Evolutionary conservation across 2,888 invertebrate species (phyloP), one percentile per base, ranked within the genome.

Genomic region (Ditylenchus weischeri): DNA sequence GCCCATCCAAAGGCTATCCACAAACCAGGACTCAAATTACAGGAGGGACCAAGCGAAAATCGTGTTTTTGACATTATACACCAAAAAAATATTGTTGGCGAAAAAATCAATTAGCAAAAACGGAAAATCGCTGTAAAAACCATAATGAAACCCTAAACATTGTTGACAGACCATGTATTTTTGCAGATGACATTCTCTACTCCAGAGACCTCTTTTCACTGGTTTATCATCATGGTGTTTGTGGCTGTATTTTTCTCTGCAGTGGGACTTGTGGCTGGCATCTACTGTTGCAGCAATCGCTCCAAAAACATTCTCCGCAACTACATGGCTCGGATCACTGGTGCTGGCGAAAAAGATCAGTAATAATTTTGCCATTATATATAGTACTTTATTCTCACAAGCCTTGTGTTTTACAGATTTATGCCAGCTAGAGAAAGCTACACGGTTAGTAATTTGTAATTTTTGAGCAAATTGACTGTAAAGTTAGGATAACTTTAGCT

Each of bases 251-350:
- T 74, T 13, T 76, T 73, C 21, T 73, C 65, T 15, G 69, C 61
- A 6, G 18, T 70, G 23, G 76, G 76, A 15, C 57, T 76, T 10
- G 50, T 69, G 21, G 62, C 66, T 29, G 75, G 76, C 21, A 69
- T 73, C 47, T 73, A 67, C 35, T 75, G 66, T 66, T 62, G 69
- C 54, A 47, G 62, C 48, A 62, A 29, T 10, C 36, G 48, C n/a
- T 38, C 62, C 10, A 62, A 62, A 54, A 21, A n/a, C 6, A 10
- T 54, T 2, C 21, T 54, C 10, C 54, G 54, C 54, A 54, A 54
- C 13, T 54, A 23, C 29, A 23, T 54, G 54, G 29, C 23, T 54
- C 54, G n/a, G n/a, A 21, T 54, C 11, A 23, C 29, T 18, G 54
- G 54, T 7, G 10, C 1, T 21, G 54, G 54, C 11, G 54, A 23